Conservation (phyloP, 53 echinoderm and acorn worm species). For the Crossaster papposus region DNA sequence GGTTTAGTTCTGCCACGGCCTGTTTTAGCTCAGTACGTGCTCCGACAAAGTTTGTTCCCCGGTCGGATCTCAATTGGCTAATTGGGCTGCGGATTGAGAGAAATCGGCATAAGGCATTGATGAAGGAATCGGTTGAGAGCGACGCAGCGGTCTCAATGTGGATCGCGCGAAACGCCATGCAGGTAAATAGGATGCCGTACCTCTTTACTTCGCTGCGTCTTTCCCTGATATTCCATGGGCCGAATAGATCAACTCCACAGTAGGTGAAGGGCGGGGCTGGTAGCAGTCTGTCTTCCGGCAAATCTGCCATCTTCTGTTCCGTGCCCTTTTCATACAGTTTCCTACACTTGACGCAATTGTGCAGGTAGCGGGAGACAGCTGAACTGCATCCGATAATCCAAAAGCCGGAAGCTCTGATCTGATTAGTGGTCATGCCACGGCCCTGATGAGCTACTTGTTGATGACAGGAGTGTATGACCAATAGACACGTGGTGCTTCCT, state of each 20-base stretch:
- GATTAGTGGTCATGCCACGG: constrained; percentile 55
- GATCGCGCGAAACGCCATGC: too few relatives aligned
- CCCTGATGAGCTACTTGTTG: constrained; percentile 1
- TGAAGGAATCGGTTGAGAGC: constrained; percentile 68
- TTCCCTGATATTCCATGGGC: too few relatives aligned
- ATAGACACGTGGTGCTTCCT: constrained; percentile 41
- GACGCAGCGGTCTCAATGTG: too few relatives aligned
- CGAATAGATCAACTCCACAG: too few relatives aligned
- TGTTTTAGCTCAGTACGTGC: too few relatives aligned
- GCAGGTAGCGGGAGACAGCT: too few relatives aligned
- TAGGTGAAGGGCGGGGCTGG: too few relatives aligned
- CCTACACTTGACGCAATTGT: too few relatives aligned
- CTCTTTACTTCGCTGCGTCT: constrained; percentile 72
- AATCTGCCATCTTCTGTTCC: constrained; percentile 79
- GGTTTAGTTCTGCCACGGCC: too few relatives aligned
- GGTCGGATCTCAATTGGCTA: constrained; percentile 65
- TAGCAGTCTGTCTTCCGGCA: too few relatives aligned
- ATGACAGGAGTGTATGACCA: constrained; percentile 44
- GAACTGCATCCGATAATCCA: constrained; percentile 58
- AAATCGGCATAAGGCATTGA: constrained; percentile 77
- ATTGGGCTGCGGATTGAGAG: constrained; percentile 67
- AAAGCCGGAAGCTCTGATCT: constrained; percentile 45
- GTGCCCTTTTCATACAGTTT: constrained; percentile 1
- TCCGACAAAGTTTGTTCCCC: constrained; percentile 71
- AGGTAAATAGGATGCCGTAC: constrained; percentile 73